A percentile compares a stretch with the other conserved stretches of the same genome.
phyloP scores from a whole-genome alignment of 1,140 invertebrate genomes.

The Drosophila biarmipes region DNA sequence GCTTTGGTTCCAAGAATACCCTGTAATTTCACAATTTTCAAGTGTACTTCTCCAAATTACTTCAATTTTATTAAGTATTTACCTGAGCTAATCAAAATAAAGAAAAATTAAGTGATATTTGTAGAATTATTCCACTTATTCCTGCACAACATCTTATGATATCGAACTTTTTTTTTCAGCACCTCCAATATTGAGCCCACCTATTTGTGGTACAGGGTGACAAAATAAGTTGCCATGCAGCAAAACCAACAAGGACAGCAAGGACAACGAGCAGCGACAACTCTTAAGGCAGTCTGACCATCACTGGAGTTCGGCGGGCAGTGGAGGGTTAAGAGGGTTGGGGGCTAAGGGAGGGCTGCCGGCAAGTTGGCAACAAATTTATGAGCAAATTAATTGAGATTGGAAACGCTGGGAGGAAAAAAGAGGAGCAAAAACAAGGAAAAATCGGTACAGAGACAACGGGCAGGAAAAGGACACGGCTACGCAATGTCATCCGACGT shows the following conservation, averaged over 20 bases:
- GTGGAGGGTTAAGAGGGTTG: background rate
- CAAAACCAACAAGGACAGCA: conserved; percentile 71
- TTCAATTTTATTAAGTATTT: too few species aligned
- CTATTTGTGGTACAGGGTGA: conserved; percentile 4
- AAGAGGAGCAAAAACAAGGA: conserved; percentile 10
- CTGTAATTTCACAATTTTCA: background rate
- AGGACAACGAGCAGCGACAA: conserved; percentile 49
- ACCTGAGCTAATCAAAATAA: too few species aligned
- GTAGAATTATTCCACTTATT: too few species aligned
- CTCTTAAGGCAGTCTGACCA: conserved; percentile 33
- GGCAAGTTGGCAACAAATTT: conserved; percentile 77
- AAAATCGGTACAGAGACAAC: conserved; percentile 5
- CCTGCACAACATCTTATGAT: too few species aligned
- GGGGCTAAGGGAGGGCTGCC: background rate
- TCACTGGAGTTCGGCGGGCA: conserved; percentile 11
- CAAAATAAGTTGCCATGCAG: conserved; percentile 62
- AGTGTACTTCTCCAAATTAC: too few species aligned
- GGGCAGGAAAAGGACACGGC: conserved; percentile 33
- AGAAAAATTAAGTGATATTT: too few species aligned
- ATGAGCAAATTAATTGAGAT: conserved; percentile 84
- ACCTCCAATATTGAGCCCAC: background rate
- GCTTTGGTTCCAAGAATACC: background rate
- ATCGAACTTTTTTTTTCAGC: too few species aligned
- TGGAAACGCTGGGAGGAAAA: conserved; percentile 71
- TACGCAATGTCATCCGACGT: conserved; percentile 61